Conservation (phyloP, 2,797 vertebrate genomes). For the Pangasius macronema region DNA sequence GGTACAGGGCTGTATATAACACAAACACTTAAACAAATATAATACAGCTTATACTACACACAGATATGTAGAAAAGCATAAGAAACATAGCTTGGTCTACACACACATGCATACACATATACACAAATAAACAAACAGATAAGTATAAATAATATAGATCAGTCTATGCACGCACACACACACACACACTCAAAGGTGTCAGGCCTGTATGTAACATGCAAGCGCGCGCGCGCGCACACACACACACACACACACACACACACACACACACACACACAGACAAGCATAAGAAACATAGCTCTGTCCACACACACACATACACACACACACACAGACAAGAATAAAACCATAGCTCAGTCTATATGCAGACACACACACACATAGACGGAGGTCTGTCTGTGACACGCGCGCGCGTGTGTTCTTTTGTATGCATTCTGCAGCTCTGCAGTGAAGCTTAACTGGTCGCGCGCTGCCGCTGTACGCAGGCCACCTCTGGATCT, state of each 20-base stretch:
- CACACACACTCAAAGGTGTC: neutral
- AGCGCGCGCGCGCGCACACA: neutral
- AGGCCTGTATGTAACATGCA: neutral
- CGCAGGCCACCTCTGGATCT: slow-evolving; percentile 40
- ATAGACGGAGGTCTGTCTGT: slow-evolving; percentile 7
- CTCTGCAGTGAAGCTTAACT: slow-evolving; percentile 18
- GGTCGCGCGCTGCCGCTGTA: slow-evolving; percentile 19
- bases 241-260: slow-evolving; percentile 11
- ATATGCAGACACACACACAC: slow-evolving; percentile 6
- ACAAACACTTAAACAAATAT: neutral
- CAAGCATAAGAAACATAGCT: no score
- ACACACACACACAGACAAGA: neutral
- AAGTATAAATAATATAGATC: no score
- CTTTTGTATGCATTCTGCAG: slow-evolving; percentile 34
- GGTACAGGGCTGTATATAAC: neutral
- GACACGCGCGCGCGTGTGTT: neutral
- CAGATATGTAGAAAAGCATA: neutral
- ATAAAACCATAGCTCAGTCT: neutral
- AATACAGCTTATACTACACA: neutral
- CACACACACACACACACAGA: slow-evolving; percentile 12
- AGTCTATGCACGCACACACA: no score
- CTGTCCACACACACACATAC: neutral
- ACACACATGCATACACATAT: neutral
- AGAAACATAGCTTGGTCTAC: neutral
- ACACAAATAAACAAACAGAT: no score